phyloP scores from a whole-genome alignment of 2,888 invertebrate genomes.

The Drosophila nigritarsus region DNA sequence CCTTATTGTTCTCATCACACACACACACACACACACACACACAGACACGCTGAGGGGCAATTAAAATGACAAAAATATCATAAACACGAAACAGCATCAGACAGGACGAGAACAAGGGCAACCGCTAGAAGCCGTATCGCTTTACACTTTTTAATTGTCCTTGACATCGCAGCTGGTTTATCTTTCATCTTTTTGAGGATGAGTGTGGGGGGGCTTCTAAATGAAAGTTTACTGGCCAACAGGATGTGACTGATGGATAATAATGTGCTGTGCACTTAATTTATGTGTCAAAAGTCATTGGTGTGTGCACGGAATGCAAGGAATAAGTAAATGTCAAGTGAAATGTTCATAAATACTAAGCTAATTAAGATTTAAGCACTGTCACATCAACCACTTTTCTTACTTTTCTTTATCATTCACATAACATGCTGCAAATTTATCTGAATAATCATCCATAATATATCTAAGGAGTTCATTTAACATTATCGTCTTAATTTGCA shows the following conservation, averaged over 20 bases:
- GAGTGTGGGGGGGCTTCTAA: neutral
- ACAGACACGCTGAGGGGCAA: slow-evolving; percentile 48
- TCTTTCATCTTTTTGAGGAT: slow-evolving; percentile 45
- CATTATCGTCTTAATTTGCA: neutral
- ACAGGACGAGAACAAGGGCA: slow-evolving; percentile 32
- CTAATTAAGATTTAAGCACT: neutral
- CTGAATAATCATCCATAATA: neutral
- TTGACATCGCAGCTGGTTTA: slow-evolving; percentile 61
- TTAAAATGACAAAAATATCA: slow-evolving; percentile 72
- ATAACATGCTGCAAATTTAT: neutral
- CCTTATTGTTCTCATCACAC: slow-evolving; percentile 42
- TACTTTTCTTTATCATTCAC: neutral
- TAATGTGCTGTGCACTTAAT: slow-evolving; percentile 33
- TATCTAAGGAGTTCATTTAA: neutral
- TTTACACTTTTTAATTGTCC: slow-evolving; percentile 75
- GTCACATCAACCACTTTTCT: neutral
- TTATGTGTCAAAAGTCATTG: slow-evolving; percentile 24
- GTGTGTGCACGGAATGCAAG: neutral
- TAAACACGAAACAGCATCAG: slow-evolving; percentile 41
- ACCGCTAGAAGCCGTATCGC: slow-evolving; percentile 47
- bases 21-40: neutral
- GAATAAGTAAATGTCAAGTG: neutral
- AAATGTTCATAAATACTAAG: neutral
- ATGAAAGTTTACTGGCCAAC: slow-evolving; percentile 30
- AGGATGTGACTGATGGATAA: slow-evolving; percentile 35